These are phyloP conservation scores for Synanthedon andrenaeformis DNA, from an alignment of 2,888 invertebrate genomes.

Conservation along the genomic window DNA sequence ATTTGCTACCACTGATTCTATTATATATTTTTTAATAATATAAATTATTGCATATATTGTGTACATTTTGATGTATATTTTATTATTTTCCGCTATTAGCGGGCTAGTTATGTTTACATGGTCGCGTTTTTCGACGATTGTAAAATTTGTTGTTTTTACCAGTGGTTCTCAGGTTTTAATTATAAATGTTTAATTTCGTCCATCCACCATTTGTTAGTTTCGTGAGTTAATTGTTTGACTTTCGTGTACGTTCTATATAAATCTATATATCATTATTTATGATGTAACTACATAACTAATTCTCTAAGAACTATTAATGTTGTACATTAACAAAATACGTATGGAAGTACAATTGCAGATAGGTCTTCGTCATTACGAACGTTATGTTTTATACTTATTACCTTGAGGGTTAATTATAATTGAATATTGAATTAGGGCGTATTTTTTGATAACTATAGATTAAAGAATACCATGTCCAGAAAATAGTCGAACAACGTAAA, in stretches of 20 bases:
- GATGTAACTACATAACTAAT: conserved; percentile 45
- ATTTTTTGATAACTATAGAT: conserved; percentile 12
- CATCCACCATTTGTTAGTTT: conserved; percentile 48
- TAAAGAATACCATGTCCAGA: conserved; percentile 50
- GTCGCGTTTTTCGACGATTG: conserved; percentile 61
- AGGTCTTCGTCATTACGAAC: conserved; percentile 39
- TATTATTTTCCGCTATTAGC: conserved; percentile 61
- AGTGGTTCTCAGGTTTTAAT: conserved; percentile 34
- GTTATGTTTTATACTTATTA: conserved; percentile 36
- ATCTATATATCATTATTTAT: too few relatives aligned
- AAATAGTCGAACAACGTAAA: neutral
- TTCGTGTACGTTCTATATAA: conserved; percentile 3
- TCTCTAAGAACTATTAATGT: conserved; percentile 48
- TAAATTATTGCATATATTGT: conserved; percentile 68
- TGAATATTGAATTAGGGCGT: conserved; percentile 35
- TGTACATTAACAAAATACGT: conserved; percentile 65
- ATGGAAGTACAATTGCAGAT: conserved; percentile 67
- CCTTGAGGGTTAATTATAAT: conserved; percentile 29
- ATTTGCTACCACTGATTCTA: conserved; percentile 66
- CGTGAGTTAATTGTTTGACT: conserved; percentile 46
- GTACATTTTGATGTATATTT: conserved; percentile 71
- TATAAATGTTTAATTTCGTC: conserved; percentile 36
- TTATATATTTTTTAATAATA: conserved; percentile 61
- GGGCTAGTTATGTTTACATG: conserved; percentile 57
- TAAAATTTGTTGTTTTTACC: conserved; percentile 65